Base-by-base conservation (phyloP, 2,797 vertebrate species). In the Tiaroga cobitis region DNA sequence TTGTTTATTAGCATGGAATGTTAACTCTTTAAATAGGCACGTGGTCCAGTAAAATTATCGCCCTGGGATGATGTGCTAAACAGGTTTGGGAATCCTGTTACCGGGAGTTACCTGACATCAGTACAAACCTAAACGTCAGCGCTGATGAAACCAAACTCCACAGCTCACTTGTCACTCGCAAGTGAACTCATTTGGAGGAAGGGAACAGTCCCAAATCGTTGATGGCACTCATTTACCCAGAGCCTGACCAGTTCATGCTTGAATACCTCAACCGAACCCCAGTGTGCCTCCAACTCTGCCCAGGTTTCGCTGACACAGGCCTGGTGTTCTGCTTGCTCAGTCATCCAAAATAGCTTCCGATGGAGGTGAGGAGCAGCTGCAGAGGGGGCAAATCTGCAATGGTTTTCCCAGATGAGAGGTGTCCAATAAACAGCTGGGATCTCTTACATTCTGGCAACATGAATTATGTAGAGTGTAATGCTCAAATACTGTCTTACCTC, bases 151-250 rank as follows among this genome's bases (percentile, higher is more conserved):
- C 89, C 85, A 69, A 79, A 86, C 74, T 73, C 80, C 80, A 76
- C 72, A 29, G 51, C 7, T 21, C 72, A 43, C 65, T 69, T 39
- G 77, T 77, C 68, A 49, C 72, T 68, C 68, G 41, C 54, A 24
- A 4, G 46, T 67, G 77, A 88, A 92, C 93, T 93, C 86, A 91
- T 93, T 93, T 94, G 92, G 24, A 67, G 88, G 88, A 89, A 88
- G 92, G 87, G 89, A 88, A 90, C 46, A 73, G 85, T n/a, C n/a
- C n/a, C n/a, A n/a, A n/a, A n/a, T n/a, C n/a, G n/a, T n/a, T 63
- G 24, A 88, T 67, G 84, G 79, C 87, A 81, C 86, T 92, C 24
- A 56, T 89, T 89, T 49, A 34, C 41, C 4, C 29, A 65, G 37
- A 65, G 49, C 65, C n/a, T 32, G 16, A 68, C 29, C 5, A 18